phyloP scores from a whole-genome alignment of 2,113 vertebrate species.

The Nothobranchius kuhntae region DNA sequence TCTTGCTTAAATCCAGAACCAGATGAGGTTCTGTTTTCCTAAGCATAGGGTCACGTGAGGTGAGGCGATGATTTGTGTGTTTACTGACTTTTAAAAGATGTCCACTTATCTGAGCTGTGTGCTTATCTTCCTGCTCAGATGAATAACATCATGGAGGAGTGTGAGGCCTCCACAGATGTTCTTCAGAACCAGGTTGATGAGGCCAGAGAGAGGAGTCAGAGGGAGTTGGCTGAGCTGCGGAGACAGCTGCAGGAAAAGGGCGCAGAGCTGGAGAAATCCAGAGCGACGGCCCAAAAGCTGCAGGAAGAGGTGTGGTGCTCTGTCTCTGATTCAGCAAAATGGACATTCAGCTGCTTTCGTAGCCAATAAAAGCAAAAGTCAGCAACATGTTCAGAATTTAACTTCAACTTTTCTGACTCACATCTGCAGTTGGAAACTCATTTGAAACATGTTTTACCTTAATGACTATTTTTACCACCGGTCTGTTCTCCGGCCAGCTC shows the following conservation, averaged over 20 bases:
- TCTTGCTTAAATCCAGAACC: neutral
- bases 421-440: neutral
- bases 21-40: constrained; percentile 11
- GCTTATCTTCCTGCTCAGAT: constrained; percentile 78
- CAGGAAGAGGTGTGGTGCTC: constrained; percentile 88
- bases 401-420: neutral
- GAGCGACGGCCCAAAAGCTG: constrained; percentile 77
- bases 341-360: constrained; percentile 13
- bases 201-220: constrained; percentile 85
- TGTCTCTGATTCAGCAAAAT: constrained; percentile 36
- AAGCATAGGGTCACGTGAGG: neutral
- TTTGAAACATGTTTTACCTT: no score
- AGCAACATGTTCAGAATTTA: neutral
- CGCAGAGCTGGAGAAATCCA: constrained; percentile 85
- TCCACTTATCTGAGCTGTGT: constrained; percentile 19
- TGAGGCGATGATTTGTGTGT: neutral
- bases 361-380: constrained; percentile 1
- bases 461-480: constrained; percentile 13
- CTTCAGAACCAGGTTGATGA: constrained; percentile 91
- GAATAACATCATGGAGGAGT: constrained; percentile 83
- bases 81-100: neutral
- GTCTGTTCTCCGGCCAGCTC: constrained; percentile 76
- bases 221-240: constrained; percentile 84
- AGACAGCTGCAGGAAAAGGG: constrained; percentile 88
- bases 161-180: constrained; percentile 83